A percentile compares a stretch with the other conserved stretches of the same genome.
These are phyloP conservation scores for Procapra przewalskii DNA, from an alignment of 2,113 vertebrate genomes.

Conservation along the genomic window DNA sequence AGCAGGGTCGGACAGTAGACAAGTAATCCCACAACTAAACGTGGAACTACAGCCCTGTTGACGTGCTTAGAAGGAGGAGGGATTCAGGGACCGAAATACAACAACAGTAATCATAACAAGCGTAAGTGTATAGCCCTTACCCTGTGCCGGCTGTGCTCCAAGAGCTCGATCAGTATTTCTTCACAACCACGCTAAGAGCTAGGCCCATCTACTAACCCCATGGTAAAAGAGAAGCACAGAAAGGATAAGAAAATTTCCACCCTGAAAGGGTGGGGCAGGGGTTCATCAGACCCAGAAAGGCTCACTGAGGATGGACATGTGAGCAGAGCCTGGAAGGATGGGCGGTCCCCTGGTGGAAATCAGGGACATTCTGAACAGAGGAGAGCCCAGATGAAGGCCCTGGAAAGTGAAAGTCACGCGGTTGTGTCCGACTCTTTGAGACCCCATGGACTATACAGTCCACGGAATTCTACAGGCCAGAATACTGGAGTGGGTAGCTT, in stretches of 20 bases:
- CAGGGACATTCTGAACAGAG: neutral
- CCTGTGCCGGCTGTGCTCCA: rapidly evolving
- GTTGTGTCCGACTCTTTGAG: rapidly evolving
- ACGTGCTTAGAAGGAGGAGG: neutral
- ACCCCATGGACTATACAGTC: neutral
- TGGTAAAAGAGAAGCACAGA: neutral
- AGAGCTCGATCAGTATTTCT: rapidly evolving
- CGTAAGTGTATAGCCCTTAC: rapidly evolving
- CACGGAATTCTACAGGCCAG: neutral
- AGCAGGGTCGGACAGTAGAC: rapidly evolving
- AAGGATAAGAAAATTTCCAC: neutral
- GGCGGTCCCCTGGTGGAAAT: neutral
- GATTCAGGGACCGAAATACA: neutral
- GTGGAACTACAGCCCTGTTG: rapidly evolving
- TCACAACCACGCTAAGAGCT: neutral
- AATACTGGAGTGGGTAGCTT: neutral
- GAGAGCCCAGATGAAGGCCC: neutral
- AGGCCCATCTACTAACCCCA: rapidly evolving
- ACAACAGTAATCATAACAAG: rapidly evolving
- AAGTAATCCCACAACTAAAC: rapidly evolving
- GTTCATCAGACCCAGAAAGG: neutral
- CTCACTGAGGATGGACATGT: rapidly evolving
- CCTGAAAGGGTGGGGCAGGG: too few species aligned
- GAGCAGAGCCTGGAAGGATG: neutral
- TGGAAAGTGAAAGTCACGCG: neutral